Evolutionary conservation across 2,797 vertebrate species (phyloP).

Genomic region (Danionella dracula): DNA sequence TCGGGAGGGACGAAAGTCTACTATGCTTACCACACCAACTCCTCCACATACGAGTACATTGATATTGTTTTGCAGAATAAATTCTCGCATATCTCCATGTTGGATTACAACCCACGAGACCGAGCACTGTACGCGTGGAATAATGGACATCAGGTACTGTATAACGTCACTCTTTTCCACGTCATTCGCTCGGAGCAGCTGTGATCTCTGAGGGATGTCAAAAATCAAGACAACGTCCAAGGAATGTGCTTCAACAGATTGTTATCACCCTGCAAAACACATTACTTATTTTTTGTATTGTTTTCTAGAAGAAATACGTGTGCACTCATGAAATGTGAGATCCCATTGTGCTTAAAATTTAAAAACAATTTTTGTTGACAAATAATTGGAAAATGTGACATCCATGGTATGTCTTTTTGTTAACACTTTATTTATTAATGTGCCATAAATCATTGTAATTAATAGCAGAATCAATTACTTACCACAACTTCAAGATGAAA

Average conservation of each 20-base stretch:
- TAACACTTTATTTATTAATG: no score
- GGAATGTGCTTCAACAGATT: conserved; percentile 4
- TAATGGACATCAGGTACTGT: conserved; percentile 95
- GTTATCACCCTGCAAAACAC: neutral
- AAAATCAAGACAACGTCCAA: conserved; percentile 2
- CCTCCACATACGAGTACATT: conserved; percentile 96
- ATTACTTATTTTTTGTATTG: neutral
- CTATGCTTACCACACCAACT: conserved; percentile 95
- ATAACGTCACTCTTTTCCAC: conserved; percentile 96
- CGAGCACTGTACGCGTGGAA: conserved; percentile 96
- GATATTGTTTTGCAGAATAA: conserved; percentile 96
- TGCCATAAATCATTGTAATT: no score
- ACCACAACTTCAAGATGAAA: no score
- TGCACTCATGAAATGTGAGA: neutral
- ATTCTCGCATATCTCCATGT: conserved; percentile 96
- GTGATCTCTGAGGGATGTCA: conserved; percentile 58
- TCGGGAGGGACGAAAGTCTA: conserved; percentile 95
- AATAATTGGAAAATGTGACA: no score
- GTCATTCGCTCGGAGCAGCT: conserved; percentile 91
- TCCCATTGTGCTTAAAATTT: no score
- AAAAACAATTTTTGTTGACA: no score
- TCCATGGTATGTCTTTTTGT: no score
- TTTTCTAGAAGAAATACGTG: neutral
- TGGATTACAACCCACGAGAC: conserved; percentile 97
- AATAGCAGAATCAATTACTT: no score